These are phyloP conservation scores for Oncorhynchus keta DNA, from an alignment of 2,113 vertebrate genomes.

Conservation along the genomic window DNA sequence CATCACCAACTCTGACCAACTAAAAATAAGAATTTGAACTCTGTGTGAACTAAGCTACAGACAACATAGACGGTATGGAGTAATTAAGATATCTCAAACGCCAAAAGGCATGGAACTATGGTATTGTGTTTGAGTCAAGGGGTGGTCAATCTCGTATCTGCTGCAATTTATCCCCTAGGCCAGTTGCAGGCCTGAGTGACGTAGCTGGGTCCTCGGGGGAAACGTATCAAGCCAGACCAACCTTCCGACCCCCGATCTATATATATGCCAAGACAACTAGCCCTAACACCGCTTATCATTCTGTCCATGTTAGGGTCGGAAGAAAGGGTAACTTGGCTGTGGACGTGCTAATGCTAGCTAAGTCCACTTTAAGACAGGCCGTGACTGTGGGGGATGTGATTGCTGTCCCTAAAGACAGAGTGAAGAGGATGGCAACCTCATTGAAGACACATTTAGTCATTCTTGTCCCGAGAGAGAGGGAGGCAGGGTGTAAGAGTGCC, in stretches of 20 bases:
- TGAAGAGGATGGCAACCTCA: no score
- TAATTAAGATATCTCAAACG: not conserved
- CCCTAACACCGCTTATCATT: slow-evolving; percentile 31
- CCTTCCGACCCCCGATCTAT: slow-evolving; percentile 31
- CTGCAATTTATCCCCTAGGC: not conserved
- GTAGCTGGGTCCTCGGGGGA: slow-evolving; percentile 21
- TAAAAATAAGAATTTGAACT: not conserved
- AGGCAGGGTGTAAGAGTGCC: not conserved
- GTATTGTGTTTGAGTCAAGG: not conserved
- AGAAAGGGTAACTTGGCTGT: not conserved
- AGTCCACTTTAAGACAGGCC: slow-evolving; percentile 18
- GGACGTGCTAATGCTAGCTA: slow-evolving; percentile 19
- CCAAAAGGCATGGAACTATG: not conserved
- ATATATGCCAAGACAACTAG: slow-evolving; percentile 10
- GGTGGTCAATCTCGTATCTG: not conserved
- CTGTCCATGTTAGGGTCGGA: slow-evolving; percentile 9
- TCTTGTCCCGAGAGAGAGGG: not conserved
- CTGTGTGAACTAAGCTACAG: not conserved
- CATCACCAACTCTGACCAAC: not conserved
- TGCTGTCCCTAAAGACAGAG: not conserved
- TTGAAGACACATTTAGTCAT: no score
- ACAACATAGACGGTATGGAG: not conserved
- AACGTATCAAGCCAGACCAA: slow-evolving; percentile 24
- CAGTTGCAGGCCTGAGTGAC: slow-evolving; percentile 24
- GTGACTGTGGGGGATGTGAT: slow-evolving; percentile 9